These are phyloP conservation scores for Cydia pomonella DNA, from an alignment of 1,140 invertebrate genomes.

Conservation along the genomic window DNA sequence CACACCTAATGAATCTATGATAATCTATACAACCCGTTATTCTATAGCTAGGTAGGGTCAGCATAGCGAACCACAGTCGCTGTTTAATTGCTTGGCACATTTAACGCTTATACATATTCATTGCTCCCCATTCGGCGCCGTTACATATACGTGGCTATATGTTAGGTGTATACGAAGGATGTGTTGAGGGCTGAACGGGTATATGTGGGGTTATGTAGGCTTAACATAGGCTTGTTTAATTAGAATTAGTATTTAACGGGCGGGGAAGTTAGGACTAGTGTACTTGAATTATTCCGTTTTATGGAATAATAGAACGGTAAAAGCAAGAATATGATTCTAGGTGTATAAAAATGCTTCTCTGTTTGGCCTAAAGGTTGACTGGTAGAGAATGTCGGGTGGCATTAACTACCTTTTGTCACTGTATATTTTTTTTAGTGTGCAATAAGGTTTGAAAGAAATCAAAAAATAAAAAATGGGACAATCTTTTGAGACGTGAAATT, in stretches of 20 bases:
- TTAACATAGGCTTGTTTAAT: neutral
- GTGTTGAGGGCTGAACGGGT: neutral
- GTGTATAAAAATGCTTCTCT: no score
- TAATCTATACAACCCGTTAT: neutral
- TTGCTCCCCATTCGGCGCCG: slow-evolving; percentile 53
- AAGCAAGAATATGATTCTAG: neutral
- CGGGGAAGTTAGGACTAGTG: neutral
- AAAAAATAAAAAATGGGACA: no score
- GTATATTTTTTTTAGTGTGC: no score
- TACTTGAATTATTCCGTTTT: neutral
- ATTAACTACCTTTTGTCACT: no score
- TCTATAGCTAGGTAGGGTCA: slow-evolving; percentile 17
- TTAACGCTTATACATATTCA: slow-evolving; percentile 78
- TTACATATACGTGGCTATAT: slow-evolving; percentile 26
- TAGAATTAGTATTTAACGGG: neutral
- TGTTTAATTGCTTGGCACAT: slow-evolving; percentile 74
- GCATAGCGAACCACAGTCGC: slow-evolving; percentile 38
- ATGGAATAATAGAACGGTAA: neutral
- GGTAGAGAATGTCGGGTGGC: no score
- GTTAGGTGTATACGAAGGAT: neutral
- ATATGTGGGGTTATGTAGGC: neutral
- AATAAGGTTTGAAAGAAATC: no score
- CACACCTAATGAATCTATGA: slow-evolving; percentile 10
- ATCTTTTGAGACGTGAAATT: no score
- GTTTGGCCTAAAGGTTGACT: no score